These are phyloP conservation scores for Paraplagusia blochii DNA, from an alignment of 2,113 vertebrate genomes.

Conservation along the genomic window DNA sequence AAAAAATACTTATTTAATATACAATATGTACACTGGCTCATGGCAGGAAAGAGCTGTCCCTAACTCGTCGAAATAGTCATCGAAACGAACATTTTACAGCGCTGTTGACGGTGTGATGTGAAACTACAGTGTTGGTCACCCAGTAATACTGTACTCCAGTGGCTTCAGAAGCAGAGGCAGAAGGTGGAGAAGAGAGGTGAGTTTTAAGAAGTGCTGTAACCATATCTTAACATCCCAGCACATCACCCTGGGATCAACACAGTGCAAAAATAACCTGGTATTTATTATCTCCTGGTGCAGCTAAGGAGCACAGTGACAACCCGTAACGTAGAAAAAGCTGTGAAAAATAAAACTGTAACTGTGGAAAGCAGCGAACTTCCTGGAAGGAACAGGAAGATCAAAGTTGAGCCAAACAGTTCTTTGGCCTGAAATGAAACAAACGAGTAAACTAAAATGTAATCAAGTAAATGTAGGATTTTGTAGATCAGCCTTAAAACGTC, in stretches of 20 bases:
- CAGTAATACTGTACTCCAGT: constrained; percentile 56
- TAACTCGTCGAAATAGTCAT: neutral
- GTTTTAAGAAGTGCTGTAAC: constrained; percentile 38
- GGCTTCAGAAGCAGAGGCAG: constrained; percentile 44
- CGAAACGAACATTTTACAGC: constrained; percentile 5
- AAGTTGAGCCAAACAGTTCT: constrained; percentile 2
- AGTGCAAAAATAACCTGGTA: constrained; percentile 46
- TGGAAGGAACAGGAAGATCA: constrained; percentile 2
- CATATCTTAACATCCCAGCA: constrained; percentile 42
- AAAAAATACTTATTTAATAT: constrained; percentile 56
- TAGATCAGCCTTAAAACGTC: constrained; percentile 10
- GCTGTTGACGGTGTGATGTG: constrained; percentile 13
- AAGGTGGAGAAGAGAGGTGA: constrained; percentile 36
- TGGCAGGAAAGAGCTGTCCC: constrained; percentile 13
- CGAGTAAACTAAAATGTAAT: constrained; percentile 8
- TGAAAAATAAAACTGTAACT: constrained; percentile 4
- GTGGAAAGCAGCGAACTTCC: neutral
- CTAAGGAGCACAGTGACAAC: constrained; percentile 7
- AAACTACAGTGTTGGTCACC: constrained; percentile 39
- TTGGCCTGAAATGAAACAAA: constrained; percentile 27
- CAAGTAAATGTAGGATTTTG: constrained; percentile 1
- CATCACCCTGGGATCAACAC: constrained; percentile 35
- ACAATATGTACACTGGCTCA: constrained; percentile 59
- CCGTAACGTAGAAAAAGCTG: neutral
- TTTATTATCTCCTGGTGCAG: constrained; percentile 34